These are phyloP conservation scores for Pecten maximus DNA, from an alignment of 2,888 invertebrate species.

Conservation along the genomic window DNA sequence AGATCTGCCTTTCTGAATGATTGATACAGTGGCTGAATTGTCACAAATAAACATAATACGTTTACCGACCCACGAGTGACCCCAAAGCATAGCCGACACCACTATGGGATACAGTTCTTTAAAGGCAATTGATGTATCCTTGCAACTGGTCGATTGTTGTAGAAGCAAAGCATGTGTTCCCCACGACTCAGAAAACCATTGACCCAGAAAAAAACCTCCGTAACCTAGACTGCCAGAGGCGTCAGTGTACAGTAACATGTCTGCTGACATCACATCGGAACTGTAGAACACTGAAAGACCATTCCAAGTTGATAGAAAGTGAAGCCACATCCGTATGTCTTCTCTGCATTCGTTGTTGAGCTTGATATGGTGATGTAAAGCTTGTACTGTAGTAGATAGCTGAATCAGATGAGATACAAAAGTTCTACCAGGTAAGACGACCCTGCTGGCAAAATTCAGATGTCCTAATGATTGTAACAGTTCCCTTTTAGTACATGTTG, in stretches of 20 bases:
- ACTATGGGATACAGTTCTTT: conserved; percentile 55
- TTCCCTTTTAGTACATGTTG: conserved; percentile 48
- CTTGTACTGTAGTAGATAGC: conserved; percentile 35
- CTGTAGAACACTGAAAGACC: neutral
- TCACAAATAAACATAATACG: conserved; percentile 52
- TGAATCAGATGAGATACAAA: conserved; percentile 50
- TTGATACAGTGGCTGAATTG: conserved; percentile 48
- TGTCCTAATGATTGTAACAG: conserved; percentile 48
- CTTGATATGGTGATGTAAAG: neutral
- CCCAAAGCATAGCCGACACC: conserved; percentile 49
- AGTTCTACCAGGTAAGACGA: conserved; percentile 44
- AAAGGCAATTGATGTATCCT: conserved; percentile 55
- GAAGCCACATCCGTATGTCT: conserved; percentile 10
- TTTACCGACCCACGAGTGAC: conserved; percentile 41
- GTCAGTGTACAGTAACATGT: conserved; percentile 42
- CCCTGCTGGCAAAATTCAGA: conserved; percentile 49
- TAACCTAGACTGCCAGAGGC: conserved; percentile 44
- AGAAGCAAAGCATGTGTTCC: no score
- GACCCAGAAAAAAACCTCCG: conserved; percentile 40
- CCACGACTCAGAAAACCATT: conserved; percentile 49
- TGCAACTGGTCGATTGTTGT: no score
- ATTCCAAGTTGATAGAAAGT: conserved; percentile 14
- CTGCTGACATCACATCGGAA: neutral
- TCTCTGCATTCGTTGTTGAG: neutral
- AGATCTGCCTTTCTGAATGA: conserved; percentile 50